A percentile compares a stretch with the other conserved stretches of the same genome.
phyloP scores from a whole-genome alignment of 2,113 vertebrate genomes.

The Scophthalmus maximus region DNA sequence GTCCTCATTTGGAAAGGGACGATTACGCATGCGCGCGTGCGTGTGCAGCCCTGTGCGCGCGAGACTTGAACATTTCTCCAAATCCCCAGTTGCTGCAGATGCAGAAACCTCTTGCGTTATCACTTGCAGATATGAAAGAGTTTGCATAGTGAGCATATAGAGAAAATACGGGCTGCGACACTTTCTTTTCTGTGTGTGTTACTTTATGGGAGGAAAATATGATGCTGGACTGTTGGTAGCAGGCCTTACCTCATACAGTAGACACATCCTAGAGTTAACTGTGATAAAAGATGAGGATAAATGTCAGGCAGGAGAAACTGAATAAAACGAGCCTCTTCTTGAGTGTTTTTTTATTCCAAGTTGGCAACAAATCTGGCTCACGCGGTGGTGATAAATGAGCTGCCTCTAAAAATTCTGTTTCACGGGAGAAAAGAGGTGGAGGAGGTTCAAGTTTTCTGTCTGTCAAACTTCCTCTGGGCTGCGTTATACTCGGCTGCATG shows the following conservation, averaged over 20 bases:
- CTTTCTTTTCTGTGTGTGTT: not conserved
- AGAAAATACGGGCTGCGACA: slow-evolving; percentile 14
- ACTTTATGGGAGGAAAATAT: slow-evolving; percentile 63
- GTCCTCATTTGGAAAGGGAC: not conserved
- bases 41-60: not conserved
- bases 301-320: slow-evolving; percentile 28
- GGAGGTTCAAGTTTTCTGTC: not conserved
- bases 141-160: slow-evolving; percentile 13
- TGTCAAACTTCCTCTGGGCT: slow-evolving; percentile 4
- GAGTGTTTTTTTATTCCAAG: slow-evolving; percentile 29
- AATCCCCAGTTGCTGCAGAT: not conserved
- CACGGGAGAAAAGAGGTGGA: not conserved
- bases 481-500: not conserved
- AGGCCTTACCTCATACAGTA: slow-evolving; percentile 53
- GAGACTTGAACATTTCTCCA: not conserved
- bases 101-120: too few relatives aligned
- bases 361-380: slow-evolving; percentile 50
- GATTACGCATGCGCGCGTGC: not conserved
- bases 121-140: slow-evolving; percentile 30
- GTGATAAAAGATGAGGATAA: slow-evolving; percentile 45
- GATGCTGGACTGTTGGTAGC: slow-evolving; percentile 40
- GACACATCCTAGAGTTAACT: slow-evolving; percentile 16
- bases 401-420: not conserved
- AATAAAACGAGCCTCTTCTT: not conserved
- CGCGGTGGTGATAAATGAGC: slow-evolving; percentile 23